Evolutionary conservation across 2,113 vertebrate genomes (phyloP).

Genomic region (Galemys pyrenaicus): DNA sequence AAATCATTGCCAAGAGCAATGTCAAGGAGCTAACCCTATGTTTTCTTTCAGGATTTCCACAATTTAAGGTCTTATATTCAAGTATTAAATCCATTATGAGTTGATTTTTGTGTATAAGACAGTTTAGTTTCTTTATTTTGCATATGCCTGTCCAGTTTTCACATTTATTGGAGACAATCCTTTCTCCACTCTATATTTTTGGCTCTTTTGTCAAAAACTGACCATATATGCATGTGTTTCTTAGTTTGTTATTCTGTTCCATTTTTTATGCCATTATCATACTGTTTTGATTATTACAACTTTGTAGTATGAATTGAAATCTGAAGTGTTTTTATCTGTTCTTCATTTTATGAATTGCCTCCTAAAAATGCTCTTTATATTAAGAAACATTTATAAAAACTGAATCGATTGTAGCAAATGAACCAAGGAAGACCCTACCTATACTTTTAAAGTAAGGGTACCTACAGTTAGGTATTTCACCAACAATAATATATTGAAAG

Average conservation of each 20-base stretch:
- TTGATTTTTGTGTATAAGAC: not conserved
- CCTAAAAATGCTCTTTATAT: not conserved
- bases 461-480: not conserved
- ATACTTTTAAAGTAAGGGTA: slow-evolving; percentile 12
- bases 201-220: not conserved
- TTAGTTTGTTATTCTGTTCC: not conserved
- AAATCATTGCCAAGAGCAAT: not conserved
- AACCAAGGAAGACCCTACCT: not conserved
- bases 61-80: not conserved
- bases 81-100: not conserved
- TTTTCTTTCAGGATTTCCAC: not conserved
- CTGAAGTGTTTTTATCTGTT: not conserved
- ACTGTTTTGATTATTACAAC: not conserved
- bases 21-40: not conserved
- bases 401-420: not conserved
- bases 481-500: not conserved
- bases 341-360: not conserved
- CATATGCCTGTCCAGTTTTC: not conserved
- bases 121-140: not conserved
- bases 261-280: not conserved
- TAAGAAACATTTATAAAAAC: not conserved
- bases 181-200: not conserved
- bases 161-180: not conserved
- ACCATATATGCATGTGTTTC: not conserved
- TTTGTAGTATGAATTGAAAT: not conserved